Evolutionary conservation across 2,797 vertebrate species (phyloP).

Genomic region (Phalanger gymnotis): DNA sequence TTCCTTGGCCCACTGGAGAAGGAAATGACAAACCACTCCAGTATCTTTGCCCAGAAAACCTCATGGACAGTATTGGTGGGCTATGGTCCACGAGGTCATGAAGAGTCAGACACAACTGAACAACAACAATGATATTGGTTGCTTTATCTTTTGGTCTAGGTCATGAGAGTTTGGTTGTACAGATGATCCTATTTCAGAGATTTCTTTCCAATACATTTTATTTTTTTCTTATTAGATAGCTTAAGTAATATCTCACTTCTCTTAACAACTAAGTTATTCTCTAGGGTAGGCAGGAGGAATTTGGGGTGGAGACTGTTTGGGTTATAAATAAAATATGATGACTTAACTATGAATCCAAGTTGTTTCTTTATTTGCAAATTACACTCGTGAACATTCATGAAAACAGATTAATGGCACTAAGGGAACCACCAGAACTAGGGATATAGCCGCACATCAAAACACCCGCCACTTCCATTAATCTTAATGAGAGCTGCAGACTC

Average conservation of each 20-base stretch:
- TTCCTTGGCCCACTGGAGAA: neutral
- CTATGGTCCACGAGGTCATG: neutral
- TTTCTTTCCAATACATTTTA: neutral
- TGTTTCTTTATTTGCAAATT: conserved; percentile 34
- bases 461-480: neutral
- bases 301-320: neutral
- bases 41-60: neutral
- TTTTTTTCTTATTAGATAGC: neutral
- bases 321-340: neutral
- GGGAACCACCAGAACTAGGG: neutral
- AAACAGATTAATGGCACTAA: neutral
- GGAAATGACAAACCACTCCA: neutral
- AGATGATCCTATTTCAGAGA: neutral
- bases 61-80: neutral
- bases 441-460: neutral
- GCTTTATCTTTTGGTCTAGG: neutral
- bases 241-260: neutral
- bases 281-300: neutral
- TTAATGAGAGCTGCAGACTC: neutral
- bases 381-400: conserved; percentile 1
- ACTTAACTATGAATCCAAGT: neutral
- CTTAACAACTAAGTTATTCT: neutral
- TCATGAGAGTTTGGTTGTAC: neutral
- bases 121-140: neutral
- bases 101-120: neutral